phyloP scores from a whole-genome alignment of 2,113 vertebrate genomes.

The Corythaixoides concolor region DNA sequence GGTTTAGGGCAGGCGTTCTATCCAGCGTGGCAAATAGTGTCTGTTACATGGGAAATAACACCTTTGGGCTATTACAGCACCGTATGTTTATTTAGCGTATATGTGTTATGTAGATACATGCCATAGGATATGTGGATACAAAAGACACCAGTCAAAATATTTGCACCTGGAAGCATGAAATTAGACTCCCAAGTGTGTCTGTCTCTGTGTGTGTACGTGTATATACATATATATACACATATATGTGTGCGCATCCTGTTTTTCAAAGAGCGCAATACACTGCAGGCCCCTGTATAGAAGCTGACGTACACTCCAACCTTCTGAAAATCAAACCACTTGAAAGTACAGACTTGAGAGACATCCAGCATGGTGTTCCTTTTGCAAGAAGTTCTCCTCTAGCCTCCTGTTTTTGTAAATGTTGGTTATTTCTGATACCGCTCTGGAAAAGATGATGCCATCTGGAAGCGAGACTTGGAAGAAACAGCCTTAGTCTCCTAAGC shows the following conservation, averaged over 20 bases:
- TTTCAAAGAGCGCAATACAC: not conserved
- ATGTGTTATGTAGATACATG: not conserved
- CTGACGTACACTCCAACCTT: not conserved
- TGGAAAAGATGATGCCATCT: not conserved
- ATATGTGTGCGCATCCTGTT: not conserved
- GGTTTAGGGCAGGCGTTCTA: not conserved
- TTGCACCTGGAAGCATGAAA: conserved; percentile 28
- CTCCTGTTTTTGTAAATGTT: not conserved
- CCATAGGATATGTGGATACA: not conserved
- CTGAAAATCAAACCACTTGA: not conserved
- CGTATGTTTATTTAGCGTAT: not conserved
- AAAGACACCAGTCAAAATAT: not conserved
- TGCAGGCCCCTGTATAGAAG: not conserved
- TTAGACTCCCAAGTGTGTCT: not conserved
- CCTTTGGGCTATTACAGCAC: not conserved
- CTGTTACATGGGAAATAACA: not conserved
- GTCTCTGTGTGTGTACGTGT: not conserved
- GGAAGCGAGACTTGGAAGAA: not conserved
- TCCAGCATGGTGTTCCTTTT: not conserved
- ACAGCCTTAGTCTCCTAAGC: not conserved
- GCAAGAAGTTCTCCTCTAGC: not conserved
- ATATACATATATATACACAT: not conserved
- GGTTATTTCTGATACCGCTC: not conserved
- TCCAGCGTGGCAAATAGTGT: not conserved
- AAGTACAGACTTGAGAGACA: not conserved